Conservation (phyloP, 2,113 vertebrate genomes). For the Otocyon megalotis region DNA sequence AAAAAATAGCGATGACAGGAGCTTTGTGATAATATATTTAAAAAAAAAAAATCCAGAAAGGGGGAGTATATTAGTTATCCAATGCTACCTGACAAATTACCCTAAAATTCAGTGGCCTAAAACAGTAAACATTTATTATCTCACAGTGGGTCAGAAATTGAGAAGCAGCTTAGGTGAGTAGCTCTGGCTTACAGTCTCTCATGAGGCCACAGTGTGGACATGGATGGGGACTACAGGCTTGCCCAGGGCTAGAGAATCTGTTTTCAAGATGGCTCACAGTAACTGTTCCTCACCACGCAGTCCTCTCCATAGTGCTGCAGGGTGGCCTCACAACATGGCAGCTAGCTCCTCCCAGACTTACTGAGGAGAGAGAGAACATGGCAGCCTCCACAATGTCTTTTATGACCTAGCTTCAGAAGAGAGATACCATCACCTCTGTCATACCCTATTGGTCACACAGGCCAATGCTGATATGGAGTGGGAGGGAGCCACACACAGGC, state of each 20-base stretch:
- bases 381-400: neutral
- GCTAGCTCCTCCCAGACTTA: neutral
- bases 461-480: neutral
- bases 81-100: neutral
- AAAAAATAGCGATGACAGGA: too few relatives aligned
- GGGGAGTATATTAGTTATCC: neutral
- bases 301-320: neutral
- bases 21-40: neutral
- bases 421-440: neutral
- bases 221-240: neutral
- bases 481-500: neutral
- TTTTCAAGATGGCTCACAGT: neutral
- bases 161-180: neutral
- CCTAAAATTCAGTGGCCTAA: neutral
- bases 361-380: neutral
- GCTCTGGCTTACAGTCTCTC: neutral
- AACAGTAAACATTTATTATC: neutral
- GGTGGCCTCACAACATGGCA: neutral
- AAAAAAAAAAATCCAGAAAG: neutral
- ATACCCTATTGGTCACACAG: neutral
- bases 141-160: neutral
- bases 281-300: neutral
- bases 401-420: neutral
- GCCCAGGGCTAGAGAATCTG: neutral
- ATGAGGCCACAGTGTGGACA: neutral